Percentiles rank a stretch among this genome's conserved stretches.
Evolutionary conservation across 2,113 vertebrate genomes (phyloP).

Genomic region (Acanthisitta chloris): DNA sequence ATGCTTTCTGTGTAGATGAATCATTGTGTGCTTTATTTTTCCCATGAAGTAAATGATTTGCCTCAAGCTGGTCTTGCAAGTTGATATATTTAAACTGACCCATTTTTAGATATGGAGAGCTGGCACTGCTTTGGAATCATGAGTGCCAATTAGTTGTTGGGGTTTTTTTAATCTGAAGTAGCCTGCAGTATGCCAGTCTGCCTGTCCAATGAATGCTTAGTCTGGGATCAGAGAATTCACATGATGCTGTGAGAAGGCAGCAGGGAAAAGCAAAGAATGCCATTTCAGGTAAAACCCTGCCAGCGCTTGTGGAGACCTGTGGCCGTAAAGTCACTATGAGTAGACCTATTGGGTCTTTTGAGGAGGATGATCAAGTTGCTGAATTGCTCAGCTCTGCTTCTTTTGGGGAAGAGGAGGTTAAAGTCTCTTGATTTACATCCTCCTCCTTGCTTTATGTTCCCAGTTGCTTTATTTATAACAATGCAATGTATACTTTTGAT

Average conservation of each 20-base stretch:
- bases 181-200: neutral
- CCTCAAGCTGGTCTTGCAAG: neutral
- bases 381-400: neutral
- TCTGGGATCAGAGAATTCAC: neutral
- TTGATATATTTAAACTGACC: neutral
- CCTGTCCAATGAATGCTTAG: neutral
- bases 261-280: neutral
- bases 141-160: neutral
- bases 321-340: neutral
- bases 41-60: neutral
- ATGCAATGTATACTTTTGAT: neutral
- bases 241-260: neutral
- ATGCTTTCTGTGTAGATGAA: neutral
- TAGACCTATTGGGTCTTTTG: neutral
- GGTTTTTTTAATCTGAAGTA: neutral
- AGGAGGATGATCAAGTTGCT: neutral
- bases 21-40: neutral
- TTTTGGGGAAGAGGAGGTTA: neutral
- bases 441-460: neutral
- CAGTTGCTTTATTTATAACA: neutral
- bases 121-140: neutral
- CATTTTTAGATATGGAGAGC: neutral
- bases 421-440: neutral
- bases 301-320: rapidly evolving
- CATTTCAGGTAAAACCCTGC: neutral